phyloP scores from a whole-genome alignment of 1,140 invertebrate species.

The Caenorhabditis briggsae region DNA sequence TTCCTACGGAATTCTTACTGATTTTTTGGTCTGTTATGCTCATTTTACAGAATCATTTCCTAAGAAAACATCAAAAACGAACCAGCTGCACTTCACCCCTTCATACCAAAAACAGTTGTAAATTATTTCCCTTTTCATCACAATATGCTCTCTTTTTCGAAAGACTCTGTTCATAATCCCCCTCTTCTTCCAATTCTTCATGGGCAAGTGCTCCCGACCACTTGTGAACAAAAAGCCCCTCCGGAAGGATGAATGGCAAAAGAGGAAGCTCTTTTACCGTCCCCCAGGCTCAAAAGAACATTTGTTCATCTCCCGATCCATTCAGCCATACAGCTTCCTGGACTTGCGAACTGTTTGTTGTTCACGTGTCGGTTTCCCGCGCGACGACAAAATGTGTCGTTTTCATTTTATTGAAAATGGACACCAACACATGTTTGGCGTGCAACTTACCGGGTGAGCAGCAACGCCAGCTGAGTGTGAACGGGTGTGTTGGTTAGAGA shows the following conservation, averaged over 20 bases:
- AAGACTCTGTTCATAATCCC: background rate
- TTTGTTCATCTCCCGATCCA: background rate
- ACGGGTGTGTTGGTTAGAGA: background rate
- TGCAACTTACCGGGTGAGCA: constrained; percentile 41
- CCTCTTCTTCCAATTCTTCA: constrained; percentile 2
- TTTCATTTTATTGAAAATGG: constrained; percentile 25
- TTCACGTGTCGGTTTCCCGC: constrained; percentile 8
- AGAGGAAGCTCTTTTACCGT: background rate
- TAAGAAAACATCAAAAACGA: background rate
- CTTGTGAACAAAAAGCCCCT: constrained; percentile 34
- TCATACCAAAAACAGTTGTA: constrained; percentile 1
- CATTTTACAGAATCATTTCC: background rate
- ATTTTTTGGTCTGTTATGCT: no score
- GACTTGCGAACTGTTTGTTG: constrained; percentile 51
- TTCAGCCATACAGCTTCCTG: constrained; percentile 8
- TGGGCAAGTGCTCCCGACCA: constrained; percentile 15
- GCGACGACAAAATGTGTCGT: background rate
- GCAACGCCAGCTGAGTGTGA: constrained; percentile 23
- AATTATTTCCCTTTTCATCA: background rate
- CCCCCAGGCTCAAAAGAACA: background rate
- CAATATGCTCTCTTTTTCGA: background rate
- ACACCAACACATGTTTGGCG: constrained; percentile 34
- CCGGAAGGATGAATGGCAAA: constrained; percentile 24
- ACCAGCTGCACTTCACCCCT: background rate
- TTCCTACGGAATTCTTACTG: no score